Conservation (phyloP, 2,888 invertebrate genomes). For the Glyphotaelius pellucidus region DNA sequence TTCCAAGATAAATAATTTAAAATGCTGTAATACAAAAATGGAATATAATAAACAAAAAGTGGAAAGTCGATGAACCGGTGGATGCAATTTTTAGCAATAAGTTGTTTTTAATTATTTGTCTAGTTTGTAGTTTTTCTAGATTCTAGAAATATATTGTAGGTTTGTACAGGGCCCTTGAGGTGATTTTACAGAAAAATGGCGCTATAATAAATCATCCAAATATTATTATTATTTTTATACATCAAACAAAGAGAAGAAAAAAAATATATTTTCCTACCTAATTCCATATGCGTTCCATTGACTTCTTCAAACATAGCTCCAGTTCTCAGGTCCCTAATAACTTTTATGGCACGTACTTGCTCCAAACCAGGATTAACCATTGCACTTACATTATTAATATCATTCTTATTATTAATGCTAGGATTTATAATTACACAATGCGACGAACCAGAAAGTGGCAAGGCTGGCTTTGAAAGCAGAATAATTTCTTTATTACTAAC, state of each 20-base stretch:
- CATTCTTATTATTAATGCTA: constrained; percentile 69
- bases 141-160: no score
- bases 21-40: not conserved
- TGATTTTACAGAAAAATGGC: no score
- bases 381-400: constrained; percentile 73
- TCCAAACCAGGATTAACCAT: constrained; percentile 69
- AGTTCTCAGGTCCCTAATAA: constrained; percentile 75
- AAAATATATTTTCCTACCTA: constrained; percentile 67
- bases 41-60: no score
- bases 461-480: constrained; percentile 59
- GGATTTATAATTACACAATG: constrained; percentile 68
- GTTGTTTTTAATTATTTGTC: no score
- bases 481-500: constrained; percentile 69
- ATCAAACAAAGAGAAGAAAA: not conserved
- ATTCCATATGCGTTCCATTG: constrained; percentile 67
- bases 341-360: constrained; percentile 70
- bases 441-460: constrained; percentile 66
- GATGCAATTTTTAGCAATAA: no score
- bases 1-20: not conserved
- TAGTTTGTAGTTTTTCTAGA: no score
- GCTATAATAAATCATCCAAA: no score
- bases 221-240: no score
- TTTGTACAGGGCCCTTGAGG: no score
- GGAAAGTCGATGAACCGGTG: no score
- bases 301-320: constrained; percentile 75